Percentiles rank a stretch among this genome's conserved stretches.
Evolutionary conservation across 2,888 invertebrate species (phyloP).

Genomic region (Polyommatus icarus): DNA sequence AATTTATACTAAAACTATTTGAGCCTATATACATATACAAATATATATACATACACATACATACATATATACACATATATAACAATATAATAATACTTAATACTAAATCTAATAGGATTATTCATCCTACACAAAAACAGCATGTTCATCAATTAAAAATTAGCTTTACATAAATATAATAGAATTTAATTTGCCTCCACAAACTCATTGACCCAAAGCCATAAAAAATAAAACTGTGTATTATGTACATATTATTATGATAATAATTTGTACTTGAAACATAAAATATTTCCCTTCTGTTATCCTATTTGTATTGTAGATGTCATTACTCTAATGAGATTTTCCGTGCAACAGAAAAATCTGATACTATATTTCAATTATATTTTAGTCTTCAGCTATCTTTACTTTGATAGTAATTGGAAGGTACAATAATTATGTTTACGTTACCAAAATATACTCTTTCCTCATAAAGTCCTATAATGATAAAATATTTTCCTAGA

Average conservation of each 20-base stretch:
- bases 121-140: too few relatives aligned
- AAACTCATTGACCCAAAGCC: background rate
- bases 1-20: too few relatives aligned
- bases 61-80: too few relatives aligned
- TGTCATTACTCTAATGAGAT: conserved; percentile 33
- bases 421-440: conserved; percentile 20
- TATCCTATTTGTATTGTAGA: conserved; percentile 29
- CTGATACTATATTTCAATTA: conserved; percentile 21
- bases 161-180: background rate
- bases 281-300: conserved; percentile 29
- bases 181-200: background rate
- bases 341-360: conserved; percentile 18
- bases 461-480: too few relatives aligned
- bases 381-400: conserved; percentile 19
- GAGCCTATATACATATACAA: too few relatives aligned
- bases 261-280: conserved; percentile 11
- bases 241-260: background rate
- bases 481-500: background rate
- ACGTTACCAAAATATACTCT: background rate
- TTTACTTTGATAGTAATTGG: conserved; percentile 27
- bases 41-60: too few relatives aligned
- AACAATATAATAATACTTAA: too few relatives aligned
- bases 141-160: background rate
- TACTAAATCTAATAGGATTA: too few relatives aligned
- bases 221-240: background rate